Conservation (phyloP, 2,797 vertebrate species). For the Margarornis squamiger region DNA sequence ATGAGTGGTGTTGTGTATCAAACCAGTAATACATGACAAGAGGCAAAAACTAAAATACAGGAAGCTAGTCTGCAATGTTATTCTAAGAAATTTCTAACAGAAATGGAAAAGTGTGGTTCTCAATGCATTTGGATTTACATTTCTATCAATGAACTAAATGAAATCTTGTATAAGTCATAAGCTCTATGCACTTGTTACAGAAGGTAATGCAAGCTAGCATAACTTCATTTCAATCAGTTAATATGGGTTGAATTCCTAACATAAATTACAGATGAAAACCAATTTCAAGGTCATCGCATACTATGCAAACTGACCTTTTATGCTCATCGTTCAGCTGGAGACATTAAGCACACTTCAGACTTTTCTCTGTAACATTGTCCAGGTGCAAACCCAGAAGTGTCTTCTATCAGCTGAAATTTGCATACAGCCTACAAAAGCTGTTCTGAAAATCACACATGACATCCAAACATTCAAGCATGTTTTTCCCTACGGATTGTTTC, state of each 20-base stretch:
- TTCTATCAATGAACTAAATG: not conserved
- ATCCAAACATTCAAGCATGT: not conserved
- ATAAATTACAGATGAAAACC: not conserved
- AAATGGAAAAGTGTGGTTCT: not conserved
- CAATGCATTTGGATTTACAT: not conserved
- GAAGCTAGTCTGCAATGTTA: not conserved
- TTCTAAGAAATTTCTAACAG: not conserved
- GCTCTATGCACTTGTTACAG: not conserved
- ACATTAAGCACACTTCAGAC: not conserved
- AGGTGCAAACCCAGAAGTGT: not conserved
- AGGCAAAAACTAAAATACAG: not conserved
- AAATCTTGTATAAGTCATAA: not conserved
- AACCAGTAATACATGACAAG: not conserved
- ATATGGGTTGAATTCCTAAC: not conserved
- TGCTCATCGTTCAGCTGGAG: accelerated
- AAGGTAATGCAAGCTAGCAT: not conserved
- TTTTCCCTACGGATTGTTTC: not conserved
- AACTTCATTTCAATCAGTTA: not conserved
- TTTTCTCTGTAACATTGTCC: not conserved
- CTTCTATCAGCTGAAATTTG: not conserved
- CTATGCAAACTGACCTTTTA: not conserved
- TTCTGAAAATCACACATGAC: not conserved
- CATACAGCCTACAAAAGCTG: not conserved
- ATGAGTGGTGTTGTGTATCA: not conserved
- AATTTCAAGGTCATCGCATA: not conserved